Evolutionary conservation across 1,140 invertebrate genomes (phyloP).

Genomic region (Calephelis nemesis): DNA sequence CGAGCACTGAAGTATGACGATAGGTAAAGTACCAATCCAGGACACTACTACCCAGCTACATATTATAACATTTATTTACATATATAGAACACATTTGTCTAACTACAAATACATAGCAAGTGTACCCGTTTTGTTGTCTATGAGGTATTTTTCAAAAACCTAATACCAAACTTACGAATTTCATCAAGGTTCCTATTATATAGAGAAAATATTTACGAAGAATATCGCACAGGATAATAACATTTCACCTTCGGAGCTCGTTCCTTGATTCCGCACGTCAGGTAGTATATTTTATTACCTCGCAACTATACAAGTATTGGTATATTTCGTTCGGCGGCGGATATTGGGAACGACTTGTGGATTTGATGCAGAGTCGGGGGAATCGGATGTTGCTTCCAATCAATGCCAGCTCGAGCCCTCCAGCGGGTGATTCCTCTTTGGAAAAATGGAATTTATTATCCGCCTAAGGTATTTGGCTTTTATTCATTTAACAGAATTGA

Average conservation of each 20-base stretch:
- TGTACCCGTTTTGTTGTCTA: no score
- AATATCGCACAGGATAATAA: slow-evolving; percentile 25
- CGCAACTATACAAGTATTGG: slow-evolving; percentile 32
- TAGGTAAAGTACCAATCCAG: no score
- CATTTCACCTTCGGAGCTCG: slow-evolving; percentile 22
- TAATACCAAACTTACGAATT: no score
- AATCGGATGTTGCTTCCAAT: slow-evolving; percentile 36
- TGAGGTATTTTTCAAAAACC: no score
- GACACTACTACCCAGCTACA: no score
- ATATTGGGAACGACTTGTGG: slow-evolving; percentile 50
- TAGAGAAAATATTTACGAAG: slow-evolving; percentile 1
- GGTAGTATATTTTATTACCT: slow-evolving; percentile 45
- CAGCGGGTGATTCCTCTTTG: slow-evolving; percentile 34
- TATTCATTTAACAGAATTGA: not conserved
- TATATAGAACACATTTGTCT: no score
- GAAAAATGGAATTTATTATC: slow-evolving; percentile 30
- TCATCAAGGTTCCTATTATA: not conserved
- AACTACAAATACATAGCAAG: no score
- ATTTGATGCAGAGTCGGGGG: slow-evolving; percentile 40
- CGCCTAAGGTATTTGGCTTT: not conserved
- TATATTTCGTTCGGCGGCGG: slow-evolving; percentile 36
- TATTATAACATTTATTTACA: no score
- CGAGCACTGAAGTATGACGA: no score
- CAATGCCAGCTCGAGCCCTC: slow-evolving; percentile 33
- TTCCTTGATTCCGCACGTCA: slow-evolving; percentile 32